Evolutionary conservation across 2,797 vertebrate species (phyloP).

Genomic region (Kryptolebias ocellatus): DNA sequence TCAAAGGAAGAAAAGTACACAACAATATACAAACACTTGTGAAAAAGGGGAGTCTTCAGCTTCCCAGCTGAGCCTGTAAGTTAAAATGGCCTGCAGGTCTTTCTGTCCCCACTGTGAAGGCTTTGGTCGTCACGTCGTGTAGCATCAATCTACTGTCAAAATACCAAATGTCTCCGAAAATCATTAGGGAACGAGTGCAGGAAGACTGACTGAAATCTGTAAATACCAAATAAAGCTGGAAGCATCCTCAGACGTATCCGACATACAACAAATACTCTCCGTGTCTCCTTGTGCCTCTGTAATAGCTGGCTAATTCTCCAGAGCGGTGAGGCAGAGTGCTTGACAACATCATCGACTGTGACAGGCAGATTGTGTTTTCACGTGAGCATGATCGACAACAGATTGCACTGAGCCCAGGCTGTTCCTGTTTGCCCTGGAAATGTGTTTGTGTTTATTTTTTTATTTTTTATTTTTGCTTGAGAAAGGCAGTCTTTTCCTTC

Average conservation of each 20-base stretch:
- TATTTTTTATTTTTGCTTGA: constrained; percentile 51
- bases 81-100: constrained; percentile 70
- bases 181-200: constrained; percentile 60
- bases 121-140: constrained; percentile 67
- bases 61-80: constrained; percentile 55
- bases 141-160: constrained; percentile 69
- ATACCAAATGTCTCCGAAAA: constrained; percentile 61
- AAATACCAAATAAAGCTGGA: constrained; percentile 63
- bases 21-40: constrained; percentile 17
- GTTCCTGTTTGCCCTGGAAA: constrained; percentile 81
- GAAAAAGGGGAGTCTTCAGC: constrained; percentile 40
- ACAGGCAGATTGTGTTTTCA: constrained; percentile 85
- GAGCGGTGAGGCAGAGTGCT: constrained; percentile 73
- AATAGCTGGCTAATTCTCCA: constrained; percentile 79
- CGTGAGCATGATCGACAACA: constrained; percentile 80
- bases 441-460: constrained; percentile 78
- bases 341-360: constrained; percentile 84
- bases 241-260: constrained; percentile 64
- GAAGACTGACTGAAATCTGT: constrained; percentile 62
- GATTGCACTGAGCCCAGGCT: constrained; percentile 75
- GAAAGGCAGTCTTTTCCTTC: constrained; percentile 73
- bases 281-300: constrained; percentile 58
- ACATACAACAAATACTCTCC: constrained; percentile 58
- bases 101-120: constrained; percentile 47
- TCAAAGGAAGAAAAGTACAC: constrained; percentile 24